Evolutionary conservation across 2,888 invertebrate species (phyloP).

Genomic region (Doris montereyensis): DNA sequence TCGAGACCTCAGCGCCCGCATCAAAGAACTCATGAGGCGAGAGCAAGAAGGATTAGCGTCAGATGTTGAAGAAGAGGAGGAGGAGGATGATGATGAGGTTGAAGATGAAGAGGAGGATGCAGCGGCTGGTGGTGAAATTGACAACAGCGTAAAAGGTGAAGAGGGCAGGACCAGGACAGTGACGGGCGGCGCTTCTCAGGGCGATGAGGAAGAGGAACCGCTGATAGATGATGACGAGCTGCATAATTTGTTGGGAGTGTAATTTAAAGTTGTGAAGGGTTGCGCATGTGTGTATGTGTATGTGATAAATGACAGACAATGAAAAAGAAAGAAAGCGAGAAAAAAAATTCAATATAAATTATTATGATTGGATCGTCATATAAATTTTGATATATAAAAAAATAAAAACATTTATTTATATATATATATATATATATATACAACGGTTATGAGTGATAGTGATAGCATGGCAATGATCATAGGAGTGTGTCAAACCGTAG

Average conservation of each 20-base stretch:
- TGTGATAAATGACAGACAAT: too few relatives aligned
- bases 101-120: conserved; percentile 45
- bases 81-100: conserved; percentile 30
- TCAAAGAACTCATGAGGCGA: conserved; percentile 65
- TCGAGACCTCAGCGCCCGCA: conserved; percentile 68
- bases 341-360: too few relatives aligned
- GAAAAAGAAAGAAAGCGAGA: too few relatives aligned
- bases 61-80: conserved; percentile 25
- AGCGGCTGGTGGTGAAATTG: conserved; percentile 37
- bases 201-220: conserved; percentile 54
- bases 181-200: not conserved
- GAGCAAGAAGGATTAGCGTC: conserved; percentile 47
- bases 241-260: conserved; percentile 64
- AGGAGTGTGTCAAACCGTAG: too few relatives aligned
- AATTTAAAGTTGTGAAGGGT: too few relatives aligned
- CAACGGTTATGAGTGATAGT: too few relatives aligned
- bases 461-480: too few relatives aligned
- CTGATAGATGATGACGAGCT: conserved; percentile 67
- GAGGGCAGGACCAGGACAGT: conserved; percentile 10
- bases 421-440: too few relatives aligned
- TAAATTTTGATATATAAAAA: too few relatives aligned
- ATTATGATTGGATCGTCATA: too few relatives aligned
- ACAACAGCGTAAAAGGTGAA: not conserved
- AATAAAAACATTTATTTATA: too few relatives aligned
- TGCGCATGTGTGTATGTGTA: too few relatives aligned